Evolutionary conservation across 2,888 invertebrate genomes (phyloP).

Genomic region (Hermaeophaga mercurialis): DNA sequence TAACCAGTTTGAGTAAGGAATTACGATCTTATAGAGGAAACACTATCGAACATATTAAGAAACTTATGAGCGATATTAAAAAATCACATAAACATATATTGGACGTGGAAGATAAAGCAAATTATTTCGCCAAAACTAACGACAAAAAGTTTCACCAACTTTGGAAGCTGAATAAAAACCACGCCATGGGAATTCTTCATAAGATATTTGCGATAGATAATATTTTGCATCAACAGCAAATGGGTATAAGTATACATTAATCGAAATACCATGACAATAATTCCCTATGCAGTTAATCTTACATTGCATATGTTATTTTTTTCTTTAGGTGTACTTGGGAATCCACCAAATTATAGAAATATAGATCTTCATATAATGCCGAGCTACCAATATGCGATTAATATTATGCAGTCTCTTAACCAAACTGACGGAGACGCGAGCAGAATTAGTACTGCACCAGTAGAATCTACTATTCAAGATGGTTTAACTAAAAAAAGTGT

Average conservation of each 20-base stretch:
- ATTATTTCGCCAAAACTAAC: conserved; percentile 67
- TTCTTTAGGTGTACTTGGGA: conserved; percentile 56
- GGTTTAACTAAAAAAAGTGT: too few species aligned
- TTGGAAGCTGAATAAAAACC: conserved; percentile 67
- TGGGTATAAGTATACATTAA: conserved; percentile 56
- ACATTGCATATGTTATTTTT: not conserved
- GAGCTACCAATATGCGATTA: conserved; percentile 53
- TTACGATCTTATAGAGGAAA: conserved; percentile 65
- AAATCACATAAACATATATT: conserved; percentile 70
- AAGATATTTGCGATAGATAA: conserved; percentile 65
- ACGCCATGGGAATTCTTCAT: conserved; percentile 59
- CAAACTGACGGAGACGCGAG: too few species aligned
- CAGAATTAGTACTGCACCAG: too few species aligned
- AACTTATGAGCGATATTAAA: conserved; percentile 69
- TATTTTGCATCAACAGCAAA: conserved; percentile 66
- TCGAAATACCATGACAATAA: too few species aligned
- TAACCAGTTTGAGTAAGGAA: conserved; percentile 68
- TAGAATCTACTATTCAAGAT: too few species aligned
- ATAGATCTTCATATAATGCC: conserved; percentile 57
- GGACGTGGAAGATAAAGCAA: conserved; percentile 72
- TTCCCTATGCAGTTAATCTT: too few species aligned
- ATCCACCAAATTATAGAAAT: conserved; percentile 54
- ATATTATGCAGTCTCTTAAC: not conserved
- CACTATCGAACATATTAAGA: conserved; percentile 67
- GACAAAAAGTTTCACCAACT: conserved; percentile 66